phyloP scores from a whole-genome alignment of 2,113 vertebrate species.

The Jacana jacana region DNA sequence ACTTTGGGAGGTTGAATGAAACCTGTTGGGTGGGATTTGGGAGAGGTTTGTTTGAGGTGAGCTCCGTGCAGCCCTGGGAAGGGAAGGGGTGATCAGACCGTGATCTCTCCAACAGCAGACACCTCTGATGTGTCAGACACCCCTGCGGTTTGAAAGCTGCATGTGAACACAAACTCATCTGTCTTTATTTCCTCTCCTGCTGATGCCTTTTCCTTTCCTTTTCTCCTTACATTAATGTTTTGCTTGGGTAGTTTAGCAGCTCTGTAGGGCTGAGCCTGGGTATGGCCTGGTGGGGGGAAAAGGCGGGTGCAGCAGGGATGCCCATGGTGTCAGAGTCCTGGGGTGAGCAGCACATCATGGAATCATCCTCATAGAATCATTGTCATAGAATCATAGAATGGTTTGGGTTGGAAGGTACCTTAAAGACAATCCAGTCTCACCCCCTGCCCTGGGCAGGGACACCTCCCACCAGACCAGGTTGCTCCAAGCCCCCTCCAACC shows the following conservation, averaged over 20 bases:
- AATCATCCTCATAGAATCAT: no score
- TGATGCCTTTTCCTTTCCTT: not conserved
- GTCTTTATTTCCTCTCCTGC: not conserved
- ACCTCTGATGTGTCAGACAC: not conserved
- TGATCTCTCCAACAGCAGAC: not conserved
- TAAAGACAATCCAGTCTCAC: no score
- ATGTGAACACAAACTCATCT: not conserved
- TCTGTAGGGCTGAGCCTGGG: not conserved
- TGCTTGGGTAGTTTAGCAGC: not conserved
- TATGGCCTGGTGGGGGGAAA: not conserved
- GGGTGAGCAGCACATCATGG: accelerated
- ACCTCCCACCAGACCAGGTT: no score
- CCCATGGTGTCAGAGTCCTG: not conserved
- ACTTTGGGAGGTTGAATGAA: not conserved
- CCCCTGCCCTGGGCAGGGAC: no score
- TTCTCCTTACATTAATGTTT: not conserved
- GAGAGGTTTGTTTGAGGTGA: accelerated
- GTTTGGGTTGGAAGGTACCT: no score
- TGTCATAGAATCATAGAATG: no score
- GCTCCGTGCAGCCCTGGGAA: not conserved
- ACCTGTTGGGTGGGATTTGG: not conserved
- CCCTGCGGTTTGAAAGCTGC: not conserved
- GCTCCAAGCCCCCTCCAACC: no score
- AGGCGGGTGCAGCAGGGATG: not conserved
- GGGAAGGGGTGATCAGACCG: not conserved